Evolutionary conservation across 2,113 vertebrate genomes (phyloP).

Genomic region (Channa argus): DNA sequence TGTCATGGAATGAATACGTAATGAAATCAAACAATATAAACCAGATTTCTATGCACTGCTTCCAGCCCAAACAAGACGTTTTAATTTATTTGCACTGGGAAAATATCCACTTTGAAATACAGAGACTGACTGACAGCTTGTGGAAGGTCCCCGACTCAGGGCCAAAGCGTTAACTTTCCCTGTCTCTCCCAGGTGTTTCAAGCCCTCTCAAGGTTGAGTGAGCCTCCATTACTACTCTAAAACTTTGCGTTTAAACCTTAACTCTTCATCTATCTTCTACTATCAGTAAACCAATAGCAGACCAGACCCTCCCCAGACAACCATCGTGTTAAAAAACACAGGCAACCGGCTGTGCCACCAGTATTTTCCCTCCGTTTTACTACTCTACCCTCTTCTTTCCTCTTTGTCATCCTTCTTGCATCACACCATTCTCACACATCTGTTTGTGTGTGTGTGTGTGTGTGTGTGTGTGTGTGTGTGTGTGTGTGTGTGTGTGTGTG

Average conservation of each 20-base stretch:
- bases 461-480: background rate
- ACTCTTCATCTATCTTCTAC: slow-evolving; percentile 41
- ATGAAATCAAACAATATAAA: background rate
- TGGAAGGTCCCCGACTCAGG: slow-evolving; percentile 30
- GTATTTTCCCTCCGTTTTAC: slow-evolving; percentile 48
- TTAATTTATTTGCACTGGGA: background rate
- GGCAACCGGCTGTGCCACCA: slow-evolving; percentile 56
- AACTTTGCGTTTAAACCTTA: slow-evolving; percentile 53
- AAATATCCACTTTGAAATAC: background rate
- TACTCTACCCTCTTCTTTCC: slow-evolving; percentile 42
- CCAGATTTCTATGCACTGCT: background rate
- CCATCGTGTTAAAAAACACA: slow-evolving; percentile 47
- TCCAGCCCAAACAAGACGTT: slow-evolving; percentile 10
- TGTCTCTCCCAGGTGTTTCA: slow-evolving; percentile 62
- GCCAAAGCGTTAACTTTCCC: slow-evolving; percentile 31
- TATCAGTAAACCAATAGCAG: slow-evolving; percentile 43
- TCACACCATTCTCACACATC: slow-evolving; percentile 42
- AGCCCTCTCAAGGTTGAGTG: slow-evolving; percentile 30
- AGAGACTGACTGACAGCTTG: background rate
- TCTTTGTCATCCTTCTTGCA: slow-evolving; percentile 30
- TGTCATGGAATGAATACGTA: background rate
- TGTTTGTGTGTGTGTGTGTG: slow-evolving; percentile 37
- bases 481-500: slow-evolving; percentile 3
- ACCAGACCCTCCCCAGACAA: slow-evolving; percentile 27
- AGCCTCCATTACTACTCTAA: slow-evolving; percentile 29